Percentiles rank a stretch among this genome's conserved stretches.
Conservation (phyloP, 2,113 vertebrate genomes). For the Phaetusa simplex region DNA sequence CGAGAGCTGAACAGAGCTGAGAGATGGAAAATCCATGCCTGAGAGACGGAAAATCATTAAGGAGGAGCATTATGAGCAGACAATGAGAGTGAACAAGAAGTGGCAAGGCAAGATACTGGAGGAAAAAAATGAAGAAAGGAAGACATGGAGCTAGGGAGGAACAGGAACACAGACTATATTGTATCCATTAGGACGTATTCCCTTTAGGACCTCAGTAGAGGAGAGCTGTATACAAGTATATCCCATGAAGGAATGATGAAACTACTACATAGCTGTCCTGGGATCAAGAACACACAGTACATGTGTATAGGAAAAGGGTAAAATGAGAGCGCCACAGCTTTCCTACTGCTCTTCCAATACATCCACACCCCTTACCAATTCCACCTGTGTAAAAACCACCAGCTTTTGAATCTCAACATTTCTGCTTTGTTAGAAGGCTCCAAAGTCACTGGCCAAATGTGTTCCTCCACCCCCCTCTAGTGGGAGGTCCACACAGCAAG, state of each 20-base stretch:
- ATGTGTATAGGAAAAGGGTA: neutral
- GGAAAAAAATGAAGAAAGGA: neutral
- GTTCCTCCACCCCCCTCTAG: neutral
- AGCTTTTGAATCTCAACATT: neutral
- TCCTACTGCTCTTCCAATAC: neutral
- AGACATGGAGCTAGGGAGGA: neutral
- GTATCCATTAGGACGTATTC: neutral
- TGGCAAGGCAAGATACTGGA: neutral
- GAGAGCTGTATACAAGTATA: neutral
- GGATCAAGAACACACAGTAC: neutral
- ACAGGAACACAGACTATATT: neutral
- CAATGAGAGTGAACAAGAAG: neutral
- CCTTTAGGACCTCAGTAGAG: neutral
- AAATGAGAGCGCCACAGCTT: neutral
- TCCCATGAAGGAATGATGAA: neutral
- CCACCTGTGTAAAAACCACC: neutral
- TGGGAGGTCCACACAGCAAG: neutral
- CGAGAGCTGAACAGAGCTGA: neutral
- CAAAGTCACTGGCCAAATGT: neutral
- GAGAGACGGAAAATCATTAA: neutral
- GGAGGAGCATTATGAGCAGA: neutral
- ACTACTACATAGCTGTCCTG: neutral
- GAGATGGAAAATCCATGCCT: neutral
- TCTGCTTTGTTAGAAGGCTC: neutral
- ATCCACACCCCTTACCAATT: neutral